Evolutionary conservation across 2,797 vertebrate species (phyloP).

Genomic region (Smutsia gigantea): DNA sequence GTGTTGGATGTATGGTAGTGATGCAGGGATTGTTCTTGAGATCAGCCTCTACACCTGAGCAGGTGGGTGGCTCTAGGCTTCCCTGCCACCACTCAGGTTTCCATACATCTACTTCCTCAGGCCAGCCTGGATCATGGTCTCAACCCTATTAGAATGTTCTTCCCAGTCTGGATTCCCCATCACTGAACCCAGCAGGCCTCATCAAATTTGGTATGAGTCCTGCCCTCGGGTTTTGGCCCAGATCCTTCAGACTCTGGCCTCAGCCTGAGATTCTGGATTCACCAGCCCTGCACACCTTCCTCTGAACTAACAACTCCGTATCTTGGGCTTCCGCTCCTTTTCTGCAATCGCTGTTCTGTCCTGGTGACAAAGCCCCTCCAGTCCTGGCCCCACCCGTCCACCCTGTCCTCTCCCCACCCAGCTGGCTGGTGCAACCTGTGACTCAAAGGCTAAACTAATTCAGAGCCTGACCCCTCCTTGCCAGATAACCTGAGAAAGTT

Average conservation of each 20-base stretch:
- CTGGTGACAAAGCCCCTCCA: background rate
- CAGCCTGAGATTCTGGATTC: background rate
- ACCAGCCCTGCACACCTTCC: background rate
- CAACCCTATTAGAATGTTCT: no score
- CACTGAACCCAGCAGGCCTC: background rate
- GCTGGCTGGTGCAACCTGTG: background rate
- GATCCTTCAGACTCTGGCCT: background rate
- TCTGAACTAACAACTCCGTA: background rate
- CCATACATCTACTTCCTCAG: background rate
- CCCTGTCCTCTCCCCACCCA: background rate
- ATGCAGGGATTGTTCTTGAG: rapidly evolving
- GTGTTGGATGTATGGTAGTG: background rate
- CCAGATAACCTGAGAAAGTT: background rate
- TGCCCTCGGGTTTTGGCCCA: background rate
- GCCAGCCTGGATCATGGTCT: background rate
- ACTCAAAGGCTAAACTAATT: background rate
- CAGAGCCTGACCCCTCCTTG: background rate
- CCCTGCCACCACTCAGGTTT: background rate
- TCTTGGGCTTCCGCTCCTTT: background rate
- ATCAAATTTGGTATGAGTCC: background rate
- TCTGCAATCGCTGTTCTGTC: background rate
- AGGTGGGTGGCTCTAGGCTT: background rate
- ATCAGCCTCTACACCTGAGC: background rate
- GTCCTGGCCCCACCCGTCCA: background rate
- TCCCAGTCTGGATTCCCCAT: background rate